Base-by-base conservation (phyloP, 2,797 vertebrate genomes). In the Podarcis siculus region DNA sequence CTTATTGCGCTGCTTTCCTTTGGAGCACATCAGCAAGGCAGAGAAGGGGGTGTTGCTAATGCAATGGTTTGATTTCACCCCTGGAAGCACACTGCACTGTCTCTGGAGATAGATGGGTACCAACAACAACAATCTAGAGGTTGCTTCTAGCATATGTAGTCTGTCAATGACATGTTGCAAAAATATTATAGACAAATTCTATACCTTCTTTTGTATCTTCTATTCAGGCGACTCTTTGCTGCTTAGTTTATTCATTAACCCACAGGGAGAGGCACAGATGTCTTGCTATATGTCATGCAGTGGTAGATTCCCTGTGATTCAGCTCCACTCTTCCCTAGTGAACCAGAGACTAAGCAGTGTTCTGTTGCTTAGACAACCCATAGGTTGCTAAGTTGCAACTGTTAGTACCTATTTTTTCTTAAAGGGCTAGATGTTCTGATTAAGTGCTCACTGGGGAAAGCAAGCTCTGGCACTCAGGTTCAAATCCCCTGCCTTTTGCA, bases 311-410 rank as follows among this genome's bases (percentile, higher is more conserved):
- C 71, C 77, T 49, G 32, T 25, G 79, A 81, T 64, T 81, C 69
- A 66, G 37, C 12, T 25, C 75, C 42, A 49, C 39, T 3, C 10
- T 66, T 76, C 61, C 78, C 71, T 67, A 81, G 58, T 3, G 27
- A 81, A 73, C 27, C 45, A 25, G 37, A 89, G 45, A 37, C 58
- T 55, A 75, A 15, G 88, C 23, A 55, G 49, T 55, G 19, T 89
- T 66, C 37, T 49, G 83, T 89, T 89, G 88, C 83, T 85, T 35
- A 67, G 78, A 81, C 83, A 82, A 55, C 83, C 37, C 39, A 55
- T 21, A 55, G 69, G 69, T 82, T 89, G 42, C 78, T 71, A 89
- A 82, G 88, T 76, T 69, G 32, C n/a, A 75, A 42, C 2, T 4
- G 1, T 27, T 39, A 39, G 32, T 49, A 45, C 72, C 42, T 55